These are phyloP conservation scores for Epicauta chinensis DNA, from an alignment of 1,140 invertebrate species.

Conservation along the genomic window DNA sequence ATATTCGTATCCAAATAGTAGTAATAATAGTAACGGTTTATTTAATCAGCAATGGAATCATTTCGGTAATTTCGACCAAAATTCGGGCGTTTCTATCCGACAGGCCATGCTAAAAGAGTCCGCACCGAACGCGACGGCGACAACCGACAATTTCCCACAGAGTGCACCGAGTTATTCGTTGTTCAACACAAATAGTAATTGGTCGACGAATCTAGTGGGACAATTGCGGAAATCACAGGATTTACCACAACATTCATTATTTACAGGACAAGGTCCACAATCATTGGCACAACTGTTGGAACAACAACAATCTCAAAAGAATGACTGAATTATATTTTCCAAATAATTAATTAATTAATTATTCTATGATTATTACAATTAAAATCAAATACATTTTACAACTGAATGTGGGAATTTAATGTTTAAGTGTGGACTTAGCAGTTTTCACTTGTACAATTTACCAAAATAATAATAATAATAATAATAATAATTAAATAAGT, in stretches of 20 bases:
- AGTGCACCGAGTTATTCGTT: conserved; percentile 35
- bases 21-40: conserved; percentile 16
- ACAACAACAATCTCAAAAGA: conserved; percentile 55
- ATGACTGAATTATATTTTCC: neutral
- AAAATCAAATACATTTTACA: no score
- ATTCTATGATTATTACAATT: no score
- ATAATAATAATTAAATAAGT: no score
- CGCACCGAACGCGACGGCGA: neutral
- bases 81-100: conserved; percentile 31
- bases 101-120: conserved; percentile 40
- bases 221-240: conserved; percentile 25
- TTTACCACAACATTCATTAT: conserved; percentile 59
- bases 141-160: conserved; percentile 8
- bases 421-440: no score
- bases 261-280: conserved; percentile 69
- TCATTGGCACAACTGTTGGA: conserved; percentile 73
- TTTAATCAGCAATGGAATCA: conserved; percentile 25
- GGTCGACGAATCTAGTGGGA: conserved; percentile 35
- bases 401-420: no score
- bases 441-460: no score
- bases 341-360: no score
- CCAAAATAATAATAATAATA: no score
- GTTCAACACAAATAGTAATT: conserved; percentile 36
- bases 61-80: conserved; percentile 14
- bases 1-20: conserved; percentile 5